These are phyloP conservation scores for Phylloscopus whistleri DNA, from an alignment of 2,113 vertebrate species.

Conservation along the genomic window DNA sequence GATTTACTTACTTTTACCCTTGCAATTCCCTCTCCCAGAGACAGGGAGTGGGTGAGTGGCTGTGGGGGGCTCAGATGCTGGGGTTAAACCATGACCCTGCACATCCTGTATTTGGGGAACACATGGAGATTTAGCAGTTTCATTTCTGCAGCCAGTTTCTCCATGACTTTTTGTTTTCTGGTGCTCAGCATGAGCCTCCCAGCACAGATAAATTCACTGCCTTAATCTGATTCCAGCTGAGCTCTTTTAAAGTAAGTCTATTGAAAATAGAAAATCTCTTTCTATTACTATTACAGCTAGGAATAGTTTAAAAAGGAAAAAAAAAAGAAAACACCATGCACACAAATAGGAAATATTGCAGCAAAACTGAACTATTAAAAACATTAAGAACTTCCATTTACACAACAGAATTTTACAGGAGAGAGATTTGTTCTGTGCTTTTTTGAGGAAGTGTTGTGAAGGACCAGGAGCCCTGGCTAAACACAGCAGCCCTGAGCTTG, in stretches of 20 bases:
- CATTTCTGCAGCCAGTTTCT: not conserved
- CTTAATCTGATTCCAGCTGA: conserved; percentile 54
- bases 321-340: not conserved
- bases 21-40: not conserved
- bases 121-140: not conserved
- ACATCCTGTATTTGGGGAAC: not conserved
- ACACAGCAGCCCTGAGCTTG: not conserved
- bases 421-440: not conserved
- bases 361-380: not conserved
- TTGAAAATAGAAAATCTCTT: conserved; percentile 44
- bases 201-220: conserved; percentile 36
- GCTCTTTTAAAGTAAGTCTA: conserved; percentile 53
- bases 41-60: not conserved
- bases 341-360: not conserved
- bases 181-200: conserved; percentile 25
- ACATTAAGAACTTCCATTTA: not conserved
- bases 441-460: not conserved
- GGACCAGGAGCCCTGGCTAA: not conserved
- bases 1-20: not conserved
- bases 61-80: not conserved
- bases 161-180: conserved; percentile 26
- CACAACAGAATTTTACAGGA: not conserved
- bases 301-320: not conserved
- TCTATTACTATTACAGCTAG: not conserved
- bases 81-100: not conserved